phyloP scores from a whole-genome alignment of 2,888 invertebrate genomes.

The Oxyteleia sp. region DNA sequence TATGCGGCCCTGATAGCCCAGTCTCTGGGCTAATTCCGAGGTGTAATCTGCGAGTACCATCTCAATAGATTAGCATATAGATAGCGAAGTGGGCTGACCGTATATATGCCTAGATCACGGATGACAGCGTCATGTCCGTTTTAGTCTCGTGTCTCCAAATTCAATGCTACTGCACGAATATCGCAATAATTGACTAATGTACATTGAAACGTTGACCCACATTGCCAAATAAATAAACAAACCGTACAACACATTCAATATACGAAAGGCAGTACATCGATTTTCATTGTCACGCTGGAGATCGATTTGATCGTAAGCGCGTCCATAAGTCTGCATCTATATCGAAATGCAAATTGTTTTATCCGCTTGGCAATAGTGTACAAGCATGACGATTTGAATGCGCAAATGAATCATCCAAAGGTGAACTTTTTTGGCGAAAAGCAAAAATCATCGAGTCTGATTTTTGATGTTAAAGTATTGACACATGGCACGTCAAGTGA shows the following conservation, averaged over 20 bases:
- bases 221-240: conserved; percentile 38
- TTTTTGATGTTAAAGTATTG: conserved; percentile 60
- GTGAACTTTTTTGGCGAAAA: conserved; percentile 39
- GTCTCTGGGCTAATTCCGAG: conserved; percentile 86
- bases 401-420: conserved; percentile 35
- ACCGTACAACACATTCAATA: neutral
- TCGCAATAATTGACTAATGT: conserved; percentile 65
- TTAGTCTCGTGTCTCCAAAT: conserved; percentile 79
- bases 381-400: conserved; percentile 24
- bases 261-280: conserved; percentile 5
- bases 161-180: conserved; percentile 64
- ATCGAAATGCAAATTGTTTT: conserved; percentile 54
- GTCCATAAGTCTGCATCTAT: conserved; percentile 20
- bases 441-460: conserved; percentile 45
- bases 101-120: conserved; percentile 82
- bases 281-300: conserved; percentile 30
- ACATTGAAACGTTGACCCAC: conserved; percentile 56
- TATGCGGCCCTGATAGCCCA: conserved; percentile 83
- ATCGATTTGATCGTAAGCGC: conserved; percentile 27
- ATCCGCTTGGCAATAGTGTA: conserved; percentile 18
- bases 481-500: conserved; percentile 71
- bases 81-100: conserved; percentile 85
- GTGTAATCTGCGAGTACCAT: conserved; percentile 88
- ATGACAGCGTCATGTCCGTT: conserved; percentile 81
- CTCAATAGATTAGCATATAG: conserved; percentile 88